These are phyloP conservation scores for Pygoscelis adeliae DNA, from an alignment of 2,113 vertebrate genomes.

Conservation along the genomic window DNA sequence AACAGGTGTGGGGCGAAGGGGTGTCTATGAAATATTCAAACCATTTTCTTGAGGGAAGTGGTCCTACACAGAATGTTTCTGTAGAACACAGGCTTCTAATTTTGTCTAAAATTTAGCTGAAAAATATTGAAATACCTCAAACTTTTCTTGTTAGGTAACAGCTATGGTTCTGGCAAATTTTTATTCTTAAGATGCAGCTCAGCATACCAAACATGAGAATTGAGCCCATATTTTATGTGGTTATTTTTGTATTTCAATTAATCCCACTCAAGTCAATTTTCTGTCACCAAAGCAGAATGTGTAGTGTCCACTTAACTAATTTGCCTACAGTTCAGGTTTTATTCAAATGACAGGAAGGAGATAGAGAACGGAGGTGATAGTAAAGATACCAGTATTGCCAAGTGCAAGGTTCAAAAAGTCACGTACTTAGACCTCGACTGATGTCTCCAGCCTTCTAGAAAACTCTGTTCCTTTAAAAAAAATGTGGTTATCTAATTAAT, in stretches of 20 bases:
- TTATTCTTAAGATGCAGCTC: not conserved
- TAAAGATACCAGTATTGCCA: not conserved
- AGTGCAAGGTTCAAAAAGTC: not conserved
- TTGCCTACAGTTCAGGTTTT: not conserved
- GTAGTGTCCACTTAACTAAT: not conserved
- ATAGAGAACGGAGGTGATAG: not conserved
- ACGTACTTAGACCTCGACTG: not conserved
- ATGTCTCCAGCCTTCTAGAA: not conserved
- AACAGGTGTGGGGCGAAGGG: rapidly evolving
- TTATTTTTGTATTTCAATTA: not conserved
- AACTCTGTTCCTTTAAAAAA: not conserved
- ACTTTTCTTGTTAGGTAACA: not conserved
- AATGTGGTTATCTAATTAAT: not conserved
- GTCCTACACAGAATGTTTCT: not conserved
- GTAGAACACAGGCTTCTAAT: not conserved
- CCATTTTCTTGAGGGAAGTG: not conserved
- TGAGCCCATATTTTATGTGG: not conserved
- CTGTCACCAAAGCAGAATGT: not conserved
- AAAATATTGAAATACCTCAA: not conserved
- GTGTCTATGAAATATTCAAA: not conserved
- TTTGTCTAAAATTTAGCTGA: not conserved
- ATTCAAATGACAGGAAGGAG: not conserved
- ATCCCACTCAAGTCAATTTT: not conserved
- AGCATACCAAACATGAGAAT: not conserved
- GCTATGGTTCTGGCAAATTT: not conserved